phyloP scores from a whole-genome alignment of 2,888 invertebrate species.

The Clivina fossor region DNA sequence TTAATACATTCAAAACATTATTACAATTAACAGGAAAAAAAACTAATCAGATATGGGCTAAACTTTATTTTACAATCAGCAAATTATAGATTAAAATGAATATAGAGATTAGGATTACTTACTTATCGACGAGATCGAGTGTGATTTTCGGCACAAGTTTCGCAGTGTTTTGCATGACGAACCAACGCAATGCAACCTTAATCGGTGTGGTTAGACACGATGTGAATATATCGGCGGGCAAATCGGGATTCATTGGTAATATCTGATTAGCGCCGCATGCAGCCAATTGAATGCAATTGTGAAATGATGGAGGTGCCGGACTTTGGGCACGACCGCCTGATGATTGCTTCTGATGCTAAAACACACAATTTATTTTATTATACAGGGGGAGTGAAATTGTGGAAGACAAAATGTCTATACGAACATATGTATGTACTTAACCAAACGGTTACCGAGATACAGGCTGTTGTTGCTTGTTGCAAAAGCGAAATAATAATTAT shows the following conservation, averaged over 20 bases:
- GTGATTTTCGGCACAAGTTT: slow-evolving; percentile 81
- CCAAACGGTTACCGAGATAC: no score
- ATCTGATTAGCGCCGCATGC: slow-evolving; percentile 93
- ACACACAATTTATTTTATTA: neutral
- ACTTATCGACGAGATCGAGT: slow-evolving; percentile 89
- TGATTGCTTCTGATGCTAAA: slow-evolving; percentile 17
- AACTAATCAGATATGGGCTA: no score
- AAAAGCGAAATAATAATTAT: no score
- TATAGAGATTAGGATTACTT: slow-evolving; percentile 48
- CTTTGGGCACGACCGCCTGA: slow-evolving; percentile 34
- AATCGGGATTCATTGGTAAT: slow-evolving; percentile 94
- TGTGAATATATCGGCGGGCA: slow-evolving; percentile 97
- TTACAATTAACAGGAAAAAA: neutral
- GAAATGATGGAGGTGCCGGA: slow-evolving; percentile 64
- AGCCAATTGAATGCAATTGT: slow-evolving; percentile 93
- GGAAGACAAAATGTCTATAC: no score
- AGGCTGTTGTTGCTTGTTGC: no score
- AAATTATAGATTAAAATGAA: neutral
- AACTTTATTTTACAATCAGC: no score
- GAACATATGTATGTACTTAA: no score
- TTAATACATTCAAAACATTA: neutral
- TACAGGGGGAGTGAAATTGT: no score
- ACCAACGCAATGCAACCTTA: slow-evolving; percentile 93
- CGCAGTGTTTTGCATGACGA: slow-evolving; percentile 81
- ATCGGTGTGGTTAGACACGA: slow-evolving; percentile 98